Evolutionary conservation across 2,113 vertebrate genomes (phyloP).

Genomic region (Dicerorhinus sumatrensis): DNA sequence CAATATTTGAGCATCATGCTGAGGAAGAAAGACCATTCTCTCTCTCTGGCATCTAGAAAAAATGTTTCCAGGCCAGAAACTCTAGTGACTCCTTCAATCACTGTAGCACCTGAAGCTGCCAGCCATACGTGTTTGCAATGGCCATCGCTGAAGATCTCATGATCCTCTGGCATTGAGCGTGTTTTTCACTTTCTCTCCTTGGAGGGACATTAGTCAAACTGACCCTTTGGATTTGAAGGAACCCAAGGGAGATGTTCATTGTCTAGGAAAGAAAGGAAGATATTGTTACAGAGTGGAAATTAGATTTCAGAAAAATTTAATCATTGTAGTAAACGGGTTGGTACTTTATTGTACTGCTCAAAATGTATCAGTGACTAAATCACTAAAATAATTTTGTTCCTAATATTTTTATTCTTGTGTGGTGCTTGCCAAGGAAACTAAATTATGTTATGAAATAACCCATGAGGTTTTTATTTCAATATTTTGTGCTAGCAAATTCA

Average conservation of each 20-base stretch:
- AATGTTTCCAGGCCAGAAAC: background rate
- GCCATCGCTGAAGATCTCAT: accelerated
- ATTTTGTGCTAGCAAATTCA: background rate
- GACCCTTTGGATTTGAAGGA: background rate
- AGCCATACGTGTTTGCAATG: background rate
- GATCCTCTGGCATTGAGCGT: no score
- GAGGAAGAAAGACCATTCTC: background rate
- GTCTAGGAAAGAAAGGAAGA: background rate
- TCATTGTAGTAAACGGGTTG: background rate
- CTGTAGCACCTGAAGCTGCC: background rate
- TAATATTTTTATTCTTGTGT: background rate
- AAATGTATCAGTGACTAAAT: background rate
- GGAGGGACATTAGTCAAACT: background rate
- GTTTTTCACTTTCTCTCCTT: background rate
- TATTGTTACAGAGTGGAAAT: background rate
- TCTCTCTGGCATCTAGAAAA: background rate
- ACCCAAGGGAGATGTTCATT: background rate
- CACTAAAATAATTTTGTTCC: background rate
- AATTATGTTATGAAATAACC: background rate
- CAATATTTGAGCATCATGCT: background rate
- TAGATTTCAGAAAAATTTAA: background rate
- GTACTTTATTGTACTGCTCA: background rate
- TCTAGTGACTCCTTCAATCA: background rate
- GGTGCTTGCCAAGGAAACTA: background rate
- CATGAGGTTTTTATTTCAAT: background rate